Percentiles rank a stretch among this genome's conserved stretches.
These are phyloP conservation scores for Eupristina koningsbergeri DNA, from an alignment of 1,140 invertebrate species.

Conservation along the genomic window DNA sequence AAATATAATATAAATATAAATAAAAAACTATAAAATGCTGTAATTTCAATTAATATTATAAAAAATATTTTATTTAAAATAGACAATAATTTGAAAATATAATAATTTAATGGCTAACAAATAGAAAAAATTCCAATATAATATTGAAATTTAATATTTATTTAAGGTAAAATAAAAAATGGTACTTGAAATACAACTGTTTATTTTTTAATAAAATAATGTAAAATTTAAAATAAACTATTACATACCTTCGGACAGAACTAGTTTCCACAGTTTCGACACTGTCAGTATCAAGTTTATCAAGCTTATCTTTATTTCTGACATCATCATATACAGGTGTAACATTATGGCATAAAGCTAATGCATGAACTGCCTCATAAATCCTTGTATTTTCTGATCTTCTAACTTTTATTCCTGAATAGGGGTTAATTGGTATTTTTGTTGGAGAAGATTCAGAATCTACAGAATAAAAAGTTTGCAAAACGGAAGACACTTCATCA, in stretches of 20 bases:
- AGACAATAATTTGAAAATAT: too few relatives aligned
- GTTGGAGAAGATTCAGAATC: constrained; percentile 59
- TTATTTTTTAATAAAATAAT: constrained; percentile 37
- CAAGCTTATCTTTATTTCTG: constrained; percentile 48
- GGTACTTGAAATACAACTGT: neutral
- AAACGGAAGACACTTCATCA: constrained; percentile 78
- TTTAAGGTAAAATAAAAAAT: neutral
- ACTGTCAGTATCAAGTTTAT: constrained; percentile 61
- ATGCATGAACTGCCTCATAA: constrained; percentile 92
- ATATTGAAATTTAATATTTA: too few relatives aligned
- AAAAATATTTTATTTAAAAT: too few relatives aligned
- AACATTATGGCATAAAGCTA: constrained; percentile 99
- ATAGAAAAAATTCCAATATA: too few relatives aligned
- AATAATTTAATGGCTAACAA: too few relatives aligned
- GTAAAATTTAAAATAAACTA: constrained; percentile 34
- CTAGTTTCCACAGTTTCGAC: constrained; percentile 68
- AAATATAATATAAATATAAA: too few relatives aligned
- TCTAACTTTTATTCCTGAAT: constrained; percentile 74
- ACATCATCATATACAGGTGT: constrained; percentile 93
- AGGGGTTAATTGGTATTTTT: constrained; percentile 59
- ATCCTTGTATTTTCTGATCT: constrained; percentile 85
- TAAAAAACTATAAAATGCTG: too few relatives aligned
- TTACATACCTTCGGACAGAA: constrained; percentile 67
- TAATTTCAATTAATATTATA: too few relatives aligned
- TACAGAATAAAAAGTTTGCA: constrained; percentile 69